A percentile compares a stretch with the other conserved stretches of the same genome.
phyloP scores from a whole-genome alignment of 2,888 invertebrate species.

The Diarsia mendica region DNA sequence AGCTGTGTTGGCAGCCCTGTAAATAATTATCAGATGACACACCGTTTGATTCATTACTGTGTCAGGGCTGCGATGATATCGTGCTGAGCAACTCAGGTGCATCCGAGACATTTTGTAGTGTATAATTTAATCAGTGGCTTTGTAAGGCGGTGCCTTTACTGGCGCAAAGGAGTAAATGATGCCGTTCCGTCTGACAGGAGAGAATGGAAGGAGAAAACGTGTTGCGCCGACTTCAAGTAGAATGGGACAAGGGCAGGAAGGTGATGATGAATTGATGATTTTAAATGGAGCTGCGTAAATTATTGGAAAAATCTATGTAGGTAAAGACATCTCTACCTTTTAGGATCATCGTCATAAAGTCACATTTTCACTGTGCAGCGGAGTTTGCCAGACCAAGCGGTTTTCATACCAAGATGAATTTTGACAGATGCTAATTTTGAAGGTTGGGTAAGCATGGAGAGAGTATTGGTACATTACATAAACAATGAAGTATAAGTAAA shows the following conservation, averaged over 20 bases:
- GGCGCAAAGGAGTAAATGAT: no score
- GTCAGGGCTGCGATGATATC: conserved; percentile 63
- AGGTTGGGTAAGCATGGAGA: not conserved
- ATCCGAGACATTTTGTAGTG: conserved; percentile 22
- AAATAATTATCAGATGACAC: conserved; percentile 38
- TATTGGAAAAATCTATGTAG: not conserved
- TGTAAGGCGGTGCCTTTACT: conserved; percentile 4
- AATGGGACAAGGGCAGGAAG: no score
- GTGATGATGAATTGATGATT: not conserved
- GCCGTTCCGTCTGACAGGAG: no score
- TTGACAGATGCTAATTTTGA: not conserved
- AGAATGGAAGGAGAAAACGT: no score
- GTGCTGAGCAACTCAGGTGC: conserved; percentile 25
- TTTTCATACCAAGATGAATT: not conserved
- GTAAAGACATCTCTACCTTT: no score
- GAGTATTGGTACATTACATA: not conserved
- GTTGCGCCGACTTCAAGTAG: no score
- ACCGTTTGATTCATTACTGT: conserved; percentile 61
- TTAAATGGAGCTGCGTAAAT: not conserved
- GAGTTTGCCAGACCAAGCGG: not conserved
- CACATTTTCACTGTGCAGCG: not conserved
- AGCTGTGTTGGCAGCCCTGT: conserved; percentile 24
- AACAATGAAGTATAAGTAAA: not conserved
- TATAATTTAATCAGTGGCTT: conserved; percentile 38
- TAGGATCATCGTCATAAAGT: not conserved